Evolutionary conservation across 2,113 vertebrate species (phyloP), one percentile per base, ranked within the genome.

Genomic region (Ctenodactylus gundi): DNA sequence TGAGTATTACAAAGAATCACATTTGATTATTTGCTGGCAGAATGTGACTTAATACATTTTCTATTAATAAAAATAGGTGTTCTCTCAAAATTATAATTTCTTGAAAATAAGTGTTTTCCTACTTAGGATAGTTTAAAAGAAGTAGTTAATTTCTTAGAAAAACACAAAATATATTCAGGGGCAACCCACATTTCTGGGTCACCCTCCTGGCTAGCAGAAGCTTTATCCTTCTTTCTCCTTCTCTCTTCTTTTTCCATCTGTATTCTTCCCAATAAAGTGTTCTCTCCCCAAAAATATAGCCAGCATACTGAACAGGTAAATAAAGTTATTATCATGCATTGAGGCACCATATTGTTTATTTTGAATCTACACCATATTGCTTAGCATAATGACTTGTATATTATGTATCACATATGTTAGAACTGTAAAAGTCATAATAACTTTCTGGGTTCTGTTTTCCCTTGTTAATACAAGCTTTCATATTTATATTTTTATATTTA

Each of bases 41-140:
- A 20, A 58, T 94, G n/a, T 70, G 31, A 81, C 39, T 85, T 85
- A 70, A 75, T 81, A n/a, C 18, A 81, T 78, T 84, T 51, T 94
- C 29, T 88, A 76, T 17, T 80, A 23, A 64, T 67, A 85, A 88
- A 68, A 93, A 65, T 67, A 31, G 36, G 18, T 78, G 34, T 90
- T 4, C 10, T 73, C 34, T 82, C 25, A 68, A 58, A 86, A 34
- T 90, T 23, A 86, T 44, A 86, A 68, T 58, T 88, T 44, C 13
- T 92, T 85, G 21, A 92, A 95, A 86, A 85, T 65, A 64, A 49
- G 6, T 39, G 91, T 53, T 64, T 81, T 89, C 18, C 9, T 21
- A 11, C n/a, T 27, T 57, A 57, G 23, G 36, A 77, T 34, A 20
- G 57, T 36, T 25, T 57, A 57, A 36, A 55, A 55, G 51, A 25